Evolutionary conservation across 2,888 invertebrate species (phyloP).

Genomic region (Dryobota labecula): DNA sequence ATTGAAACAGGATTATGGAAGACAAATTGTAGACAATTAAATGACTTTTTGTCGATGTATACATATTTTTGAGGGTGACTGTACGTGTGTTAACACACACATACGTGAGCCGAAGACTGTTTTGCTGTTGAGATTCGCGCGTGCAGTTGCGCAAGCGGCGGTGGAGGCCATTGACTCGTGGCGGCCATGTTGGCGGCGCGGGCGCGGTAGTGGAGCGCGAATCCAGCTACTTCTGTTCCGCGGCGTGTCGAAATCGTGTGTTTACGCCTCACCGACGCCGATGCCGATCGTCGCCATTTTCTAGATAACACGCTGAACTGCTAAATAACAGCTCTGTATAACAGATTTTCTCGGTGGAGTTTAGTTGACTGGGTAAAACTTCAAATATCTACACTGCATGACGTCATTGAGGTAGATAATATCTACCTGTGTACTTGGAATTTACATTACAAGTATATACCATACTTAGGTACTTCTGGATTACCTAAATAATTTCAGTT

Average conservation of each 20-base stretch:
- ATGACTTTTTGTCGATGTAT: not conserved
- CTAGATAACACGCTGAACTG: slow-evolving; percentile 39
- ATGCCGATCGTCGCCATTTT: slow-evolving; percentile 64
- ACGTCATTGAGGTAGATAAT: not conserved
- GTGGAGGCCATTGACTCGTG: slow-evolving; percentile 89
- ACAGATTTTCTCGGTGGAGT: not conserved
- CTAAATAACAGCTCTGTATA: slow-evolving; percentile 26
- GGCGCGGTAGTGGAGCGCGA: slow-evolving; percentile 85
- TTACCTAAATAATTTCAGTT: not conserved
- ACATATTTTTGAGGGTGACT: not conserved
- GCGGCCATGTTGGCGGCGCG: slow-evolving; percentile 81
- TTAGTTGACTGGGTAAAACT: not conserved
- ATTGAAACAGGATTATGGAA: not conserved
- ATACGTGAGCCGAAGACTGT: slow-evolving; percentile 78
- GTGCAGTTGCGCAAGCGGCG: slow-evolving; percentile 89
- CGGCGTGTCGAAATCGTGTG: slow-evolving; percentile 82
- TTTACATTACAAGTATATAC: not conserved
- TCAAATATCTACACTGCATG: not conserved
- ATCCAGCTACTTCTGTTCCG: slow-evolving; percentile 84
- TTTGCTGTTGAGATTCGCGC: slow-evolving; percentile 90
- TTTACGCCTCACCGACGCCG: slow-evolving; percentile 68
- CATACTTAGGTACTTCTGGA: not conserved
- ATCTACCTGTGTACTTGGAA: not conserved
- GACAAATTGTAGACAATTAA: not conserved
- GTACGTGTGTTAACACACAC: slow-evolving; percentile 76